Evolutionary conservation across 2,113 vertebrate species (phyloP), one percentile per base, ranked within the genome.

Genomic region (Oceanodroma tethys): DNA sequence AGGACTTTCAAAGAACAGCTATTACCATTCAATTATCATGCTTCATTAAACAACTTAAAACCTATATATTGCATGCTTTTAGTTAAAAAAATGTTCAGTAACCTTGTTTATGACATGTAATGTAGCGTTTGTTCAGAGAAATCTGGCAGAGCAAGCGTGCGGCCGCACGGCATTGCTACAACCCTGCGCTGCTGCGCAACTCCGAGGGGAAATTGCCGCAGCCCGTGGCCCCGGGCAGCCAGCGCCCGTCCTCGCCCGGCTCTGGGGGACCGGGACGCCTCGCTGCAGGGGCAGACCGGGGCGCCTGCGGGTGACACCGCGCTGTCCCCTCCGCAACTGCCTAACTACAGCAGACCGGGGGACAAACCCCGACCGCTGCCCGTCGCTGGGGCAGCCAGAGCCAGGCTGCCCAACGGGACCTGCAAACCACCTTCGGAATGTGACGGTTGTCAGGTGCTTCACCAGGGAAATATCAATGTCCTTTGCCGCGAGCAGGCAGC

Each of bases 41-140:
- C 91, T 78, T 92, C 86, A 88, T 76, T 95, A 88, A 90, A 72
- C 73, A 85, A 72, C 66, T 82, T 80, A 90, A 86, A 88, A 58
- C 74, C 85, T 30, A 36, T 13, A 38, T 42, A 76, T 26, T 18
- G 18, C 32, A 36, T 13, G 36, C 47, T 21, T 88, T 75, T 56
- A 50, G 55, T 66, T 27, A 58, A 82, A 75, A 83, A 63, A 75
- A 25, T 2, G 20, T 11, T 85, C 27, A 50, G 32, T 14, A 59
- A 21, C 52, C 56, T 40, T 71, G 40, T 42, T 81, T 75, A 43
- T 34, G 87, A 36, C 7, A 13, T 1, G 11, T 21, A 27, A 27
- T 3, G 40, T 3, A 32, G 48, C 5, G 38, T 40, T 43, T 32
- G n/a, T 6, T 70, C 38, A 34, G 38, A 63, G 66, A 19, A 45